These are phyloP conservation scores for Scaptomyza cyrtandrae DNA, from an alignment of 2,888 invertebrate species.

Conservation along the genomic window DNA sequence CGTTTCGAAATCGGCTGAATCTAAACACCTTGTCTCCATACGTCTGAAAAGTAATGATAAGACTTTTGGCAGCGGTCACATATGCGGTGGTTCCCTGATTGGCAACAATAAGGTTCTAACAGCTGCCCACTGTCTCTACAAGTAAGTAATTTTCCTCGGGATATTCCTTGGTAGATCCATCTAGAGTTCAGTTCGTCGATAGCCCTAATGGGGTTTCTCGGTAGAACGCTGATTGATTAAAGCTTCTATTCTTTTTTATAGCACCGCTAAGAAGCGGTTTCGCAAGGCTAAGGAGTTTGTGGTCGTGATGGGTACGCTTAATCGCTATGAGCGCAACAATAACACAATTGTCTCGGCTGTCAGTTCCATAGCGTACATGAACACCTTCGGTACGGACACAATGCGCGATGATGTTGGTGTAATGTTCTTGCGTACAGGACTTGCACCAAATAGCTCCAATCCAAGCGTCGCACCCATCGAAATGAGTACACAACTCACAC, in stretches of 20 bases:
- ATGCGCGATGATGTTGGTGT: conserved; percentile 82
- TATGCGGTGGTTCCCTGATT: conserved; percentile 82
- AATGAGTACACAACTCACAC: conserved; percentile 52
- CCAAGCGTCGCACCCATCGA: conserved; percentile 70
- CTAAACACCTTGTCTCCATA: conserved; percentile 81
- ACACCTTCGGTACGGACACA: conserved; percentile 73
- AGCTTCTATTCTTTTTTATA: conserved; percentile 21
- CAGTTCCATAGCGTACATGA: conserved; percentile 72
- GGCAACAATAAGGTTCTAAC: conserved; percentile 80
- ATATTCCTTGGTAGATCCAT: not conserved
- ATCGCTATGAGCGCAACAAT: conserved; percentile 72
- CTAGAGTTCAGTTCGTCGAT: not conserved
- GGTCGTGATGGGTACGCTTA: conserved; percentile 82
- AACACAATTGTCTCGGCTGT: conserved; percentile 80
- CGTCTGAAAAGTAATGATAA: conserved; percentile 72
- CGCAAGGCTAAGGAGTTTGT: conserved; percentile 79
- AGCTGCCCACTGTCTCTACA: conserved; percentile 82
- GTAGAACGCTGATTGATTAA: not conserved
- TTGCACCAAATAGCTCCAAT: conserved; percentile 66
- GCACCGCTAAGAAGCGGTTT: conserved; percentile 69
- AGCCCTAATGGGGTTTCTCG: too few relatives aligned
- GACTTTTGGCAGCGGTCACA: conserved; percentile 80
- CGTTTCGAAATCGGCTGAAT: conserved; percentile 55
- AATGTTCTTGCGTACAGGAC: conserved; percentile 71
- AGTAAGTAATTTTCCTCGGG: conserved; percentile 70